Evolutionary conservation across 2,797 vertebrate genomes (phyloP), one percentile per base, ranked within the genome.

Genomic region (Zonotrichia albicollis): DNA sequence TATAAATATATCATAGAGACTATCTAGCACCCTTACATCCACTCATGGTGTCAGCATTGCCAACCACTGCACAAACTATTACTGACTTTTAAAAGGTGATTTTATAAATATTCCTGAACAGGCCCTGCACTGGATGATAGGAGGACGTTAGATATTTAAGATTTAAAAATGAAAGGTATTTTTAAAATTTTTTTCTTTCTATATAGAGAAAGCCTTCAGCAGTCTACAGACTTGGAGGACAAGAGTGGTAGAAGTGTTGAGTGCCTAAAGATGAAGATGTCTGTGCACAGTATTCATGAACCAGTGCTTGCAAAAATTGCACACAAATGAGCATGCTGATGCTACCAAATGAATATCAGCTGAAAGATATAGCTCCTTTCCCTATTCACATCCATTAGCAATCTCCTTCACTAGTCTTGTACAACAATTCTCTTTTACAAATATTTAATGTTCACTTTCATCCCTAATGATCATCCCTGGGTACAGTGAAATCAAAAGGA

Each of bases 371-470:
- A 58, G 25, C 46, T 74, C 29, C 26, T 20, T 79, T 91, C 26
- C 45, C 36, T 78, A 4, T 68, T 76, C 53, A 93, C 51, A 88
- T 77, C 76, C 65, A 82, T 87, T 15, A 85, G 48, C 68, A 94
- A 66, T 62, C 46, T 62, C 48, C 79, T 93, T 84, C 40, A 76
- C 27, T 58, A 55, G 29, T 60, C 83, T 85, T 96, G 95, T 91
- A 64, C 60, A 81, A 77, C 43, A 87, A 57, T 95, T 85, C 32
- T 68, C 83, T 92, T 96, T 86, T 57, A 57, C 64, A 95, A 95
- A 75, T 87, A 27, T 87, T 74, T 91, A 46, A 77, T 71, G 40
- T 83, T 90, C 36, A 50, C 21, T 95, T 40, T 80, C 77, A 84
- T 48, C 79, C 64, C 36, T 92, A 71, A 90, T 71, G 85, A 78